Conservation (phyloP, 1,140 invertebrate species). For the Pentalonia nigronervosa region DNA sequence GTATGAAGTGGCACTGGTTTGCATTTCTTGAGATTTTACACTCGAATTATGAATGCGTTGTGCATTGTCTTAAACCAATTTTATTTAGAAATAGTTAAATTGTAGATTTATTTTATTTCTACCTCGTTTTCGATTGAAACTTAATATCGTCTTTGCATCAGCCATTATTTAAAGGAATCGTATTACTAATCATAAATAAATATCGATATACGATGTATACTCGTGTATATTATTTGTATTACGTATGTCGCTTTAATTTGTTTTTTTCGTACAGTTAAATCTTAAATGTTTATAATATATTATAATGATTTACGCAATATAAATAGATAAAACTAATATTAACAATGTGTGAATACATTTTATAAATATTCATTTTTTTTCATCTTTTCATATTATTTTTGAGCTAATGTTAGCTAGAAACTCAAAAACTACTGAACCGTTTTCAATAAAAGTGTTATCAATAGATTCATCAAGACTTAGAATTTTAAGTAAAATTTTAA, state of each 20-base stretch:
- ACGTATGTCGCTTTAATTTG: no score
- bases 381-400: no score
- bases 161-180: neutral
- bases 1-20: neutral
- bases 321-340: no score
- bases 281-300: no score
- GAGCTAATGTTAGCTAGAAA: no score
- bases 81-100: neutral
- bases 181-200: neutral
- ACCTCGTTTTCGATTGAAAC: neutral
- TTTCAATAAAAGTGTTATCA: no score
- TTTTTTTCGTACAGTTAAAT: no score
- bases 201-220: neutral
- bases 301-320: no score
- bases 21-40: neutral
- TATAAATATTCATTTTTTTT: no score
- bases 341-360: no score
- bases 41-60: neutral
- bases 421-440: no score
- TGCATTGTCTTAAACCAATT: neutral
- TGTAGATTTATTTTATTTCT: neutral
- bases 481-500: neutral
- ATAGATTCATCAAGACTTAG: no score
- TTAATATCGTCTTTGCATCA: neutral
- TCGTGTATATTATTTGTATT: neutral